Evolutionary conservation across 2,113 vertebrate genomes (phyloP), one percentile per base, ranked within the genome.

Genomic region (Sarotherodon lohbergeri): DNA sequence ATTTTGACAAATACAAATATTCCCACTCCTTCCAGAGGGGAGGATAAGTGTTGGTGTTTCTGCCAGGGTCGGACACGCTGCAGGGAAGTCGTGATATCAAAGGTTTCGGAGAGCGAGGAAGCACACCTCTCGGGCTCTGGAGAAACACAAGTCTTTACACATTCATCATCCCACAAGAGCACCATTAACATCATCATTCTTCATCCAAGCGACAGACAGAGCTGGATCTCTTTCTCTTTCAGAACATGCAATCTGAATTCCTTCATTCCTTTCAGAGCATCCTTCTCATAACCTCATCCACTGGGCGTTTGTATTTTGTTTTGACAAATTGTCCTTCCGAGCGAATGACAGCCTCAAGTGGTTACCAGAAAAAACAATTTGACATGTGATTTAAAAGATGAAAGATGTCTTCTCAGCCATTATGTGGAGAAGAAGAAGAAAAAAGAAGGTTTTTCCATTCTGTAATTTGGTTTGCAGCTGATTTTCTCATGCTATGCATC

Each of bases 1-100:
- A 80, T 89, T 85, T 85, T 90, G 82, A 89, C 76, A 89, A 88
- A 91, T 87, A 54, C 80, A 88, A 82, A 81, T 92, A 91, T 94
- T 93, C 88, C 89, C 84, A 90, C 85, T 91, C 76, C 71, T 90
- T 92, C 86, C 91, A 92, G 88, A 89, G 43, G 66, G 90, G 88
- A 89, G 90, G 89, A 88, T 56, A 68, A 88, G 56, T 78, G 68
- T 54, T 61, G 83, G 48, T 57, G 80, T 63, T 73, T 36, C 76
- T 79, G 86, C 88, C 90, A 91, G 84, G 81, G 76, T 57, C 7
- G 19, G 86, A 90, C 46, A 61, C 9, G 79, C 29, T 89, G 85
- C 66, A 87, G 56, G 46, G 80, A 86, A 87, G 78, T 86, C 19
- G 16, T 84, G 61, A 90, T 89, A 90, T 89, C 63, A 89, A 90